Base-by-base conservation (phyloP, 2,888 invertebrate species). In the Caenorhabditis auriculariae region DNA sequence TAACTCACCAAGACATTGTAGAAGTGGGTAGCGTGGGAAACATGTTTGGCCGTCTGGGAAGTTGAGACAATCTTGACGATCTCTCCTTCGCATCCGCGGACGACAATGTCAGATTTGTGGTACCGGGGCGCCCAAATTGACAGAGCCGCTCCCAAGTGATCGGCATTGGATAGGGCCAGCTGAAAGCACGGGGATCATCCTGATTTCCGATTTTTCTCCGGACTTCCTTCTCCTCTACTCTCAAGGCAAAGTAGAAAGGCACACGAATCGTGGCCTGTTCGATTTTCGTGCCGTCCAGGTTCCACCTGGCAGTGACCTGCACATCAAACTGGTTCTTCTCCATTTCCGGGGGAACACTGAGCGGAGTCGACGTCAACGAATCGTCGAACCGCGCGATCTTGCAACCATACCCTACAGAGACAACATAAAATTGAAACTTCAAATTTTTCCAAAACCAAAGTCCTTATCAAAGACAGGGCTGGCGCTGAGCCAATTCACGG, bases 161-260 rank as follows among this genome's bases (percentile, higher is more conserved):
- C 60, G 41, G 58, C 60, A 46, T 66, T 55, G 6, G 66, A 65
- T 41, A 66, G 50, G 17, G 57, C 56, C 17, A 69, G 49, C 62
- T 66, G 46, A 15, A 54, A 49, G 15, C 48, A 53, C 24, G 21
- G 15, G 23, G 15, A 23, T 19, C 7, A 9, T n/a, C n/a, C n/a
- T n/a, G n/a, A n/a, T n/a, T n/a, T 15, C 15, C 9, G 28, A 45
- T 28, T 28, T 9, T 28, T 28, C 15, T 9, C 45, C 24, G 7
- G 19, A 59, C 52, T 45, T 69, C 66, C 6, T 47, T 50, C 23
- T 66, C 61, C 19, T 56, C 48, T 2, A 65, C 64, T 38, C 38
- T 45, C 41, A 66, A 48, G n/a, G 69, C 67, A 26, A 58, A 56
- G 37, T 64, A 60, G 65, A 67, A 70, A 21, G 54, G 65, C 17